Evolutionary conservation across 2,797 vertebrate genomes (phyloP).

Genomic region (Halcyon chelicuti): DNA sequence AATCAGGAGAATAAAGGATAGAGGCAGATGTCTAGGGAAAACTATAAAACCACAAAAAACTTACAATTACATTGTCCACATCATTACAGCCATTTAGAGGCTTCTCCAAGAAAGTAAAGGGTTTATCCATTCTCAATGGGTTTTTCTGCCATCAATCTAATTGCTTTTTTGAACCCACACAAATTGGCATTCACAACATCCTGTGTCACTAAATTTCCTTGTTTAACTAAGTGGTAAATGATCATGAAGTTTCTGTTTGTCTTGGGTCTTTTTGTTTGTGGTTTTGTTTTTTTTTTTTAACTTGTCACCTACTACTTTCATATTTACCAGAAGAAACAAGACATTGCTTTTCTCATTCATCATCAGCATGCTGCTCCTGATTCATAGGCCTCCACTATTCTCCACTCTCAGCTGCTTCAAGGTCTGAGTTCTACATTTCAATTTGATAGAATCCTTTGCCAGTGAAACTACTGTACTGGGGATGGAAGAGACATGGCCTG

Average conservation of each 20-base stretch:
- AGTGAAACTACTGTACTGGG: not conserved
- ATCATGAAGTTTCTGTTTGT: not conserved
- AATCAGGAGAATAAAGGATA: not conserved
- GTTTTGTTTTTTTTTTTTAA: not conserved
- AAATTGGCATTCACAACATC: not conserved
- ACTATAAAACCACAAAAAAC: not conserved
- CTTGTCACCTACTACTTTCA: conserved; percentile 27
- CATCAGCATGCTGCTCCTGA: not conserved
- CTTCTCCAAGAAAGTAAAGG: not conserved
- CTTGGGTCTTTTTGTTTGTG: too few species aligned
- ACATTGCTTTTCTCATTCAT: conserved; percentile 13
- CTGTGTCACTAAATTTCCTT: not conserved
- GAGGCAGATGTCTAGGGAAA: not conserved
- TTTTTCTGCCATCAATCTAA: not conserved
- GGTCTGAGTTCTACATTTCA: conserved; percentile 15
- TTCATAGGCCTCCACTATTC: not conserved
- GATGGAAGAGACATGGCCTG: not conserved
- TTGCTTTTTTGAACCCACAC: not conserved
- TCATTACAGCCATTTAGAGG: not conserved
- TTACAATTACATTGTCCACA: not conserved
- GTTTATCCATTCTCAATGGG: not conserved
- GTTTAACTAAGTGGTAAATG: not conserved
- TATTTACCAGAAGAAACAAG: conserved; percentile 28
- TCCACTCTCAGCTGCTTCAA: conserved; percentile 22
- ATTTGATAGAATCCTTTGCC: not conserved